phyloP scores from a whole-genome alignment of 2,888 invertebrate genomes.

The Onchidella celtica region DNA sequence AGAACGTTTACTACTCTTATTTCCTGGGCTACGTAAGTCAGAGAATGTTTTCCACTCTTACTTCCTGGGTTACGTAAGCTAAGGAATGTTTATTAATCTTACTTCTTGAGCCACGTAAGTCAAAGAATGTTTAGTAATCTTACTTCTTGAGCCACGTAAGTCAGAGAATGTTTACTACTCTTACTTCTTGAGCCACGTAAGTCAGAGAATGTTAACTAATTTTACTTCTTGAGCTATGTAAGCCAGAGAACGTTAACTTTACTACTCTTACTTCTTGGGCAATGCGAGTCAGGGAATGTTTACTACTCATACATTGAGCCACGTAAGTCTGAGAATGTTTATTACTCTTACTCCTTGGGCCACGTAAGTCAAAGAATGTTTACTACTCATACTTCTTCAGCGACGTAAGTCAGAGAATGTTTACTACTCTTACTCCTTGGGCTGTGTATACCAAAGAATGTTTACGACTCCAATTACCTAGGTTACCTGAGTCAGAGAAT shows the following conservation, averaged over 20 bases:
- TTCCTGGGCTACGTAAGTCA: conserved; percentile 26
- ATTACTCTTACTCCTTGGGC: conserved; percentile 28
- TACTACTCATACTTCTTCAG: too few relatives aligned
- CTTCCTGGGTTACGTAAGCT: conserved; percentile 24
- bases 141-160: conserved; percentile 20
- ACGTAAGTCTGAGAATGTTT: conserved; percentile 14
- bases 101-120: conserved; percentile 20
- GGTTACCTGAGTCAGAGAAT: background rate
- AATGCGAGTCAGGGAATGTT: background rate
- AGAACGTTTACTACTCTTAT: conserved; percentile 15
- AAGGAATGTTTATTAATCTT: conserved; percentile 20
- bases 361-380: too few relatives aligned
- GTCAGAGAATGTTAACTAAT: too few relatives aligned
- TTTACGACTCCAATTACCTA: too few relatives aligned
- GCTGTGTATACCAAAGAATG: background rate
- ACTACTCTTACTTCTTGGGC: background rate
- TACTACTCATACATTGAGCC: conserved; percentile 21
- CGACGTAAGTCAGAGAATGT: too few relatives aligned
- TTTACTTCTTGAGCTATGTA: background rate
- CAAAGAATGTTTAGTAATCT: conserved; percentile 18
- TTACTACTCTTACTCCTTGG: background rate
- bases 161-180: too few relatives aligned
- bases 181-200: background rate
- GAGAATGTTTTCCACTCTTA: conserved; percentile 11
- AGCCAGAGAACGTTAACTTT: too few relatives aligned